Conservation (phyloP, 2,888 invertebrate genomes). For the Ceraclea dissimilis region DNA sequence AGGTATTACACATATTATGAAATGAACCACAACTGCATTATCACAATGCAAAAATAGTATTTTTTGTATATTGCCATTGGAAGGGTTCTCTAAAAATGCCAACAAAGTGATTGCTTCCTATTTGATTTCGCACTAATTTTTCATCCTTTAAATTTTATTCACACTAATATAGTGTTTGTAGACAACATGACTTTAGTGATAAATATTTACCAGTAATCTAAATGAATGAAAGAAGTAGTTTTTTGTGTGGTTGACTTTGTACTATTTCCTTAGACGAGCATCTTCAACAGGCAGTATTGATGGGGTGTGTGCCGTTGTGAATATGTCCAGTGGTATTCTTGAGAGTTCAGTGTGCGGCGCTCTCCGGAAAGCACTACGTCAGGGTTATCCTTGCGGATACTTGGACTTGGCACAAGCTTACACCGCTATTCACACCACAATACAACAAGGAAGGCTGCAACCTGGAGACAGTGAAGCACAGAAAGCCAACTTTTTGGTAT, state of each 20-base stretch:
- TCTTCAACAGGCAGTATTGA: constrained; percentile 87
- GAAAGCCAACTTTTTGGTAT: constrained; percentile 68
- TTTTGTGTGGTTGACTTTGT: background rate
- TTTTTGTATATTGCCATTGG: too few species aligned
- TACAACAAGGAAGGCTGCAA: constrained; percentile 74
- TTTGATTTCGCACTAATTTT: too few species aligned
- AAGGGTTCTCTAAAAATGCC: too few species aligned
- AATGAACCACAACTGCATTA: background rate
- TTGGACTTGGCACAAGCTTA: constrained; percentile 75
- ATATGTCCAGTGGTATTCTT: constrained; percentile 80
- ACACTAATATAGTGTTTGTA: too few species aligned
- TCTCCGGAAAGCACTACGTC: constrained; percentile 63
- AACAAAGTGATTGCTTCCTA: too few species aligned
- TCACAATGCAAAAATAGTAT: too few species aligned
- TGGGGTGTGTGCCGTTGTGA: constrained; percentile 93
- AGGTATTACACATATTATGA: constrained; percentile 42
- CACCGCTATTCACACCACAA: constrained; percentile 69
- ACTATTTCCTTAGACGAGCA: constrained; percentile 62
- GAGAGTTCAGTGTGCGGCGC: constrained; percentile 78
- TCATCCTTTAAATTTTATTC: too few species aligned
- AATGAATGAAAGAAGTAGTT: background rate
- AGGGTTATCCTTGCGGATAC: constrained; percentile 73
- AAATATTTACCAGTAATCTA: too few species aligned
- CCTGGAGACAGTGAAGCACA: constrained; percentile 72
- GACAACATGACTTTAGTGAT: too few species aligned